Evolutionary conservation across 2,113 vertebrate species (phyloP), one percentile per base, ranked within the genome.

Genomic region (Ardeotis arabs): DNA sequence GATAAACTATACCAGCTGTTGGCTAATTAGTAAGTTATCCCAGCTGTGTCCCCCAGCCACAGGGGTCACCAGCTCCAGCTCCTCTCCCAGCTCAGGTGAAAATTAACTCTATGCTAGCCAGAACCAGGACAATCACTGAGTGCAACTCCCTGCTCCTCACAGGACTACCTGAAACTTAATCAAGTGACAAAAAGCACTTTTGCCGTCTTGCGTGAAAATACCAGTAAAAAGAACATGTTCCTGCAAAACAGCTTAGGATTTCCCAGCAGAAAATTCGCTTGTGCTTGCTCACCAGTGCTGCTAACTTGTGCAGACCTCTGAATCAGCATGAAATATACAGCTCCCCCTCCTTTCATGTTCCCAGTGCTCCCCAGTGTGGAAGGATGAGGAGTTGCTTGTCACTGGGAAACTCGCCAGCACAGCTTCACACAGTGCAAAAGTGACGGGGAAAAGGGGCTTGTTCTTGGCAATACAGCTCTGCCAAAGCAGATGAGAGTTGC

Each of bases 341-440:
- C 55, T 84, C 4, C 25, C 14, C 16, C 8, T 69, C 23, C 35
- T 74, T 68, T 31, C 29, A 3, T 39, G 45, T 25, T 69, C 20
- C 66, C 74, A 62, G 37, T 53, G 86, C 93, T 91, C 85, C 66
- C 47, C 82, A 12, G 37, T 31, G 89, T 88, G 89, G 89, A 90
- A 60, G 44, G 44, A 50, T 14, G 79, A 79, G 66, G 78, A 78
- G 41, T 75, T 93, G 85, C 85, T 88, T 37, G 62, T 72, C n/a
- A 7, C 62, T 63, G 41, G 41, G 24, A 67, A 84, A 63, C 27
- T 55, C 6, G 6, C 49, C 37, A 50, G 5, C 31, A 20, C 52
- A 35, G 25, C 73, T 55, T 69, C 50, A 18, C 19, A 5, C 5
- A 14, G 23, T 0, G 1, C 28, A n/a, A 33, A 77, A 75, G 27